Base-by-base conservation (phyloP, 2,888 invertebrate genomes). In the Alcis repandata region DNA sequence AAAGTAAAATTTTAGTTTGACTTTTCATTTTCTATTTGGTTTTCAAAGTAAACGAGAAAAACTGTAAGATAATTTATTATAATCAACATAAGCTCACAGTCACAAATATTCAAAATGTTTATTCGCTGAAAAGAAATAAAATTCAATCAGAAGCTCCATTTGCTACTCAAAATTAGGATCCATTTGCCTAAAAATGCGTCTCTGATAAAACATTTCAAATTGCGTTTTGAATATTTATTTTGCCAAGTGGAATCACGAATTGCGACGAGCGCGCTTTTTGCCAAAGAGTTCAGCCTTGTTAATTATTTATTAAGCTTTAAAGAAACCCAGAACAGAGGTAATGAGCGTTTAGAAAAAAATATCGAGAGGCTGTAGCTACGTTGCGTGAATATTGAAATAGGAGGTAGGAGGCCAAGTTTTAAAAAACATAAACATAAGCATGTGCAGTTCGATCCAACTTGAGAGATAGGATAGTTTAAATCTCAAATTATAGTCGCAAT, bases 271-370 rank as follows among this genome's bases (percentile, higher is more conserved):
- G 27, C 54, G 45, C 49, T 53, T 79, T 79, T 78, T 73, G 72
- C 71, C 74, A 78, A 83, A 79, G 83, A 83, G 79, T 83, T 86
- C 76, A 74, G 65, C 76, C 77, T 79, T 85, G 85, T 90, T 88
- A 88, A 87, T 87, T 77, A 89, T 90, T 86, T 87, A 90, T 84
- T 78, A 86, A 77, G 85, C 87, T 87, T 84, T 85, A 84, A 83
- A 83, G 81, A 77, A 83, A 75, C 76, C 73, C 70, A 74, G 78
- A 72, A 80, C 77, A 74, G 69, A 67, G 65, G 79, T 85, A 87
- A 85, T 77, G 79, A 85, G 75, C 65, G 70, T 77, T 82, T 79
- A 78, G 74, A 76, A 83, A 83, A n/a, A 77, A 69, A 69, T 66
- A 75, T 75, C 43, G 59, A 71, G 74, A 66, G 63, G 40, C 36